These are phyloP conservation scores for Rhinopomastus cyanomelas DNA, from an alignment of 2,113 vertebrate genomes.

Conservation along the genomic window DNA sequence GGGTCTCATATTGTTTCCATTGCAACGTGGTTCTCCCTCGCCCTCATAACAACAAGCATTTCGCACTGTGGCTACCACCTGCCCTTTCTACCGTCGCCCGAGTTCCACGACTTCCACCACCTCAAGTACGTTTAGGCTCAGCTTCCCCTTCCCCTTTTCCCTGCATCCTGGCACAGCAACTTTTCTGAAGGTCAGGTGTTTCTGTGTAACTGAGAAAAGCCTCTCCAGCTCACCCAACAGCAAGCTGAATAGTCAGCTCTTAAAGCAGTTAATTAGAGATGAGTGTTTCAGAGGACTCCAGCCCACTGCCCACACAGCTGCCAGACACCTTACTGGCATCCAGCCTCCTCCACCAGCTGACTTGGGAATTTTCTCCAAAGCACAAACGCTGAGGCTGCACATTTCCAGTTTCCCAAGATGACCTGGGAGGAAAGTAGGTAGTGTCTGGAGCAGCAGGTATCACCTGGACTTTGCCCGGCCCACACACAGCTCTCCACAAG, in stretches of 20 bases:
- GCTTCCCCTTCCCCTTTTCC: not conserved
- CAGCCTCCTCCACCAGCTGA: not conserved
- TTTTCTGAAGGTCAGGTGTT: not conserved
- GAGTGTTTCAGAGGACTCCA: not conserved
- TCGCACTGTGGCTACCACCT: slow-evolving; percentile 95
- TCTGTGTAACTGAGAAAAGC: not conserved
- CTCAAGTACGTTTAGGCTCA: slow-evolving; percentile 82
- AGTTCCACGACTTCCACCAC: slow-evolving; percentile 97
- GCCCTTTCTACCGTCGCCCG: slow-evolving; percentile 90
- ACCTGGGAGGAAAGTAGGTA: rapidly evolving
- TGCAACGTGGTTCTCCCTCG: slow-evolving; percentile 83
- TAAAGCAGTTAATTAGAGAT: not conserved
- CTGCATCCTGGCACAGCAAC: not conserved
- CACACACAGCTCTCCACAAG: not conserved
- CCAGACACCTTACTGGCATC: not conserved
- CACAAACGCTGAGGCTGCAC: not conserved
- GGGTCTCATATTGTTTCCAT: slow-evolving; percentile 85
- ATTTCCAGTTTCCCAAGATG: not conserved
- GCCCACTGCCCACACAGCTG: not conserved
- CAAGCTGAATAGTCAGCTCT: not conserved
- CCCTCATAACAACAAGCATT: slow-evolving; percentile 81
- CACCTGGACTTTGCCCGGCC: not conserved
- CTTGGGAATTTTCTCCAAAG: not conserved
- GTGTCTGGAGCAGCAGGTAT: not conserved
- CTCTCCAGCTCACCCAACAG: not conserved